Base-by-base conservation (phyloP, 2,888 invertebrate genomes). In the Hecatera dysodea region DNA sequence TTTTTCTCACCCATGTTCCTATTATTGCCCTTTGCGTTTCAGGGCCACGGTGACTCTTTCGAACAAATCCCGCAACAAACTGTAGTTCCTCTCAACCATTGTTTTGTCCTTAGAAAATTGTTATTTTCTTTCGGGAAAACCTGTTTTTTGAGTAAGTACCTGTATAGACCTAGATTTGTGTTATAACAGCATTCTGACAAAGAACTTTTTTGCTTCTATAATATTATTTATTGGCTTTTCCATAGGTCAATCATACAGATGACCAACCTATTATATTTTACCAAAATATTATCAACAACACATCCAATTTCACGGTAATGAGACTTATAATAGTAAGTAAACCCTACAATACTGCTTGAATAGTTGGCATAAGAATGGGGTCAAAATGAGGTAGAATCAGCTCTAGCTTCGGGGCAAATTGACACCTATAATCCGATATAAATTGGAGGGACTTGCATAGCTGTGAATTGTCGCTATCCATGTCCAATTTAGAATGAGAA, bases 391-490 rank as follows among this genome's bases (percentile, higher is more conserved):
- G 39, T 27, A 39, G 50, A 42, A 48, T 63, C 42, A 53, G 22
- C 36, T 22, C 15, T 50, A 44, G 42, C n/a, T 59, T 36, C 27
- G 36, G 56, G 29, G 27, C 59, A 75, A 75, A 75, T 75, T 75
- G 75, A 50, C 75, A 68, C 27, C 63, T 53, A 75, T 60, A 60
- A 75, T 75, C 27, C 36, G 53, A 60, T 68, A 75, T 69, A 63
- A 75, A 69, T 72, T 77, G 61, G 55, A 52, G 56, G 44, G 29
- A 33, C 53, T 36, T 63, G 75, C 67, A 75, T 64, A 29, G 53
- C 12, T 53, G n/a, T 44, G 27, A 42, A 27, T 17, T 63, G 59
- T 69, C 52, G n/a, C 24, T 39, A 74, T 67, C 15, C 8, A 39
- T 12, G 42, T 60, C 59, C 59, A 63, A 75, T 75, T 68, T 75